These are phyloP conservation scores for Resseliella maxima DNA, from an alignment of 2,888 invertebrate genomes.

Conservation along the genomic window DNA sequence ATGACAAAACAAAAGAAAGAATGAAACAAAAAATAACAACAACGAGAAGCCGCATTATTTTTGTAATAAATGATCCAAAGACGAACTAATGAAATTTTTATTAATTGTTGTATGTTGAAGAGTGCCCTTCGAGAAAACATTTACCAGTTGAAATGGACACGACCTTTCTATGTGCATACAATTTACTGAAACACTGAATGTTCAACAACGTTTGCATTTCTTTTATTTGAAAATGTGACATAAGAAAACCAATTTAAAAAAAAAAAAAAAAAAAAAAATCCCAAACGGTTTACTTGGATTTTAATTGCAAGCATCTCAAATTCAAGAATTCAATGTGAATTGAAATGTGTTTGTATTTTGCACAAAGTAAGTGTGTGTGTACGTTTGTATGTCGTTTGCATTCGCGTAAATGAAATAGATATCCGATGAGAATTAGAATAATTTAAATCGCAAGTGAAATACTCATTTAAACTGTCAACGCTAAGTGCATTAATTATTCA, in stretches of 20 bases:
- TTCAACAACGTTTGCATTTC: constrained; percentile 5
- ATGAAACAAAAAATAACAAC: not conserved
- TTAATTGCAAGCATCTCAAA: constrained; percentile 15
- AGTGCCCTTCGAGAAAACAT: not conserved
- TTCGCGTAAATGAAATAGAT: not conserved
- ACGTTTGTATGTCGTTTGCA: too few species aligned
- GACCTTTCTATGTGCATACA: not conserved
- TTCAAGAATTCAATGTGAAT: not conserved
- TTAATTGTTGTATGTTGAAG: not conserved
- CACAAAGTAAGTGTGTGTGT: too few species aligned
- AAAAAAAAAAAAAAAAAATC: too few species aligned
- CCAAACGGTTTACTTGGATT: constrained; percentile 28
- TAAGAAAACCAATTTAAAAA: constrained; percentile 6
- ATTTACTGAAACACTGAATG: not conserved
- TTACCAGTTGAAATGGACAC: not conserved
- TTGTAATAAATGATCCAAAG: constrained; percentile 8
- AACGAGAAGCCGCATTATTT: not conserved
- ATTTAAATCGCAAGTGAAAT: constrained; percentile 7
- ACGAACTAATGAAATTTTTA: constrained; percentile 46
- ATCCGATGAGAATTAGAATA: constrained; percentile 11
- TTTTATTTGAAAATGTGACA: constrained; percentile 15
- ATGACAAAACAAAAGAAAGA: not conserved
- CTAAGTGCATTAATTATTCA: constrained; percentile 50
- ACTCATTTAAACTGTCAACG: constrained; percentile 28
- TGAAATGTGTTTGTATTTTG: too few species aligned